Evolutionary conservation across 2,888 invertebrate species (phyloP).

Genomic region (Aplocera efformata): DNA sequence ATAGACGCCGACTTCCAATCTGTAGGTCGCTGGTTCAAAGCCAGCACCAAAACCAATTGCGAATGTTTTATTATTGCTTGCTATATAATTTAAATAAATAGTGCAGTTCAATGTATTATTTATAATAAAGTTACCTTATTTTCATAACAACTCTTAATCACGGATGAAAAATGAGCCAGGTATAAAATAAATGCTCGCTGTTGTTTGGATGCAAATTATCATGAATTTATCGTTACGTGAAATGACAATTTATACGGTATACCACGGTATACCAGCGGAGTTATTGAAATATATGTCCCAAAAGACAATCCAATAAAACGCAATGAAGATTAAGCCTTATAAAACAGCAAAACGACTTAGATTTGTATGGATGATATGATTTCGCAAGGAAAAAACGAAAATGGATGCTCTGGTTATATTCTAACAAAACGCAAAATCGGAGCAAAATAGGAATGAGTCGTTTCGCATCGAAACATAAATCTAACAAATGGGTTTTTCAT

Average conservation of each 20-base stretch:
- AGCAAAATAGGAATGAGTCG: slow-evolving; percentile 66
- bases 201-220: slow-evolving; percentile 58
- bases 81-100: too few species aligned
- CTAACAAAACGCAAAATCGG: slow-evolving; percentile 63
- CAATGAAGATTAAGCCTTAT: slow-evolving; percentile 46
- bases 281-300: slow-evolving; percentile 76
- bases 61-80: too few species aligned
- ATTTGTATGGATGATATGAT: slow-evolving; percentile 33
- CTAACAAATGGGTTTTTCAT: slow-evolving; percentile 64
- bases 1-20: too few species aligned
- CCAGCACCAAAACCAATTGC: too few species aligned
- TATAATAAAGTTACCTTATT: slow-evolving; percentile 1
- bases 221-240: slow-evolving; percentile 68
- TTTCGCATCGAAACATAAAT: slow-evolving; percentile 66
- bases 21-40: too few species aligned
- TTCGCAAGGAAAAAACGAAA: slow-evolving; percentile 55
- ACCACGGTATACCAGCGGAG: slow-evolving; percentile 51
- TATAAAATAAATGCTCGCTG: slow-evolving; percentile 27
- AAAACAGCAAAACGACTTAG: slow-evolving; percentile 36
- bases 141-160: slow-evolving; percentile 9
- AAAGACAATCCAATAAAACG: slow-evolving; percentile 54
- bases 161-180: slow-evolving; percentile 27
- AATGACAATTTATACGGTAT: slow-evolving; percentile 71
- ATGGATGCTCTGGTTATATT: slow-evolving; percentile 60
- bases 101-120: too few species aligned